Evolutionary conservation across 2,888 invertebrate species (phyloP), one percentile per base, ranked within the genome.

Genomic region (Pristionchus japonicus): DNA sequence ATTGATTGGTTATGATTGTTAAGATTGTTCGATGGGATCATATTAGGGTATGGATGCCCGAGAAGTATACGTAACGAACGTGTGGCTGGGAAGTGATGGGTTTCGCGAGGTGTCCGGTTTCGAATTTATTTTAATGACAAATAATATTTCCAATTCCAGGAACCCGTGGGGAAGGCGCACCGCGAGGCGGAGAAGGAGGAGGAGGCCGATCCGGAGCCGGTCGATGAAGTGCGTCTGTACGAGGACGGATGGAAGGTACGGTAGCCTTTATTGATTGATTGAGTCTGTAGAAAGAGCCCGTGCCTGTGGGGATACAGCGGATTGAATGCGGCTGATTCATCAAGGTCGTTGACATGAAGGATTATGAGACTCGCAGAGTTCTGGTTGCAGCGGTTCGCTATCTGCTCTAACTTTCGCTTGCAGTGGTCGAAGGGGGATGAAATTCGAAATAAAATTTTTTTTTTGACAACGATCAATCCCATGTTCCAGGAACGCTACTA

Each of bases 161-260:
- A 82, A 17, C 37, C 88, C 1, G 43, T 88, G 20, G 86, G 27
- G 27, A 43, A 70, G 37, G 86, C 37, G 67, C 74, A 86, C 23
- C 37, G 37, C 6, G 67, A 67, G 43, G 86, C 67, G 31, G 86
- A 74, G 27, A 88, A 89, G 7, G 91, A 91, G 31, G 64, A 83
- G 9, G 91, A 91, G 17, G 90, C 90, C 31, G 92, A 93, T 9
- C 91, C 91, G 11, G 94, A 91, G 34, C 91, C 93, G 3, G 84
- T 88, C 15, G 94, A 94, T 88, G 92, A 92, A 61, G 93, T 94
- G 13, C 89, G 95, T 84, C 91, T 96, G 77, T 95, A 98, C 97
- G 98, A 99, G 95, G 97, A 97, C 92, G 99, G 99, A 0, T 99
- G 98, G 96, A 99, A 99, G 95, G 98, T 98, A 95, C 96, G 99